A percentile compares a stretch with the other conserved stretches of the same genome.
These are phyloP conservation scores for Acronicta alni DNA, from an alignment of 2,888 invertebrate genomes.

Conservation along the genomic window DNA sequence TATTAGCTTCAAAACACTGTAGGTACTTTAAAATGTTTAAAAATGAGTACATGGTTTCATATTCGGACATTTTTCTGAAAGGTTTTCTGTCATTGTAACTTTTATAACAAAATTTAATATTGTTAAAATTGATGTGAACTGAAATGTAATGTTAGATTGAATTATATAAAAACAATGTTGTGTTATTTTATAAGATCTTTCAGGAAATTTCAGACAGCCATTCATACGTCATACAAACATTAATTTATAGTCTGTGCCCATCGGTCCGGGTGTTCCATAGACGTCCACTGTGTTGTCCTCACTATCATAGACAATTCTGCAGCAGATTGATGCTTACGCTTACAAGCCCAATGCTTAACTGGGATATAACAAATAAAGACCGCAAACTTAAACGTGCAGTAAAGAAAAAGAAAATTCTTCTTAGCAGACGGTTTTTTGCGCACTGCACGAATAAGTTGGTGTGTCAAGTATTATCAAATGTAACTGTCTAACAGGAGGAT, in stretches of 20 bases:
- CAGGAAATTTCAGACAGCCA: conserved; percentile 49
- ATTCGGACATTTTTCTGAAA: conserved; percentile 45
- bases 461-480: conserved; percentile 71
- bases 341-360: conserved; percentile 45
- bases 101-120: not conserved
- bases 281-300: conserved; percentile 81
- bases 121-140: conserved; percentile 3
- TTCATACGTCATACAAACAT: conserved; percentile 50
- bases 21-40: conserved; percentile 14
- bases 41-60: conserved; percentile 55
- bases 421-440: not conserved
- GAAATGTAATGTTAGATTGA: not conserved
- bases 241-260: conserved; percentile 56
- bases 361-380: conserved; percentile 50
- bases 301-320: conserved; percentile 82
- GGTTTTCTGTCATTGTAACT: conserved; percentile 24
- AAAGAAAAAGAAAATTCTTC: conserved; percentile 14
- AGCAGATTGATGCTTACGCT: conserved; percentile 63
- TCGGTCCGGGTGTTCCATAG: conserved; percentile 65
- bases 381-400: conserved; percentile 69
- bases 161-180: conserved; percentile 4
- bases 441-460: conserved; percentile 73
- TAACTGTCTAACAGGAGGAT: conserved; percentile 85
- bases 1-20: conserved; percentile 7
- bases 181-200: conserved; percentile 45